Conservation (phyloP, 2,113 vertebrate genomes). For the Budorcas taxicolor region DNA sequence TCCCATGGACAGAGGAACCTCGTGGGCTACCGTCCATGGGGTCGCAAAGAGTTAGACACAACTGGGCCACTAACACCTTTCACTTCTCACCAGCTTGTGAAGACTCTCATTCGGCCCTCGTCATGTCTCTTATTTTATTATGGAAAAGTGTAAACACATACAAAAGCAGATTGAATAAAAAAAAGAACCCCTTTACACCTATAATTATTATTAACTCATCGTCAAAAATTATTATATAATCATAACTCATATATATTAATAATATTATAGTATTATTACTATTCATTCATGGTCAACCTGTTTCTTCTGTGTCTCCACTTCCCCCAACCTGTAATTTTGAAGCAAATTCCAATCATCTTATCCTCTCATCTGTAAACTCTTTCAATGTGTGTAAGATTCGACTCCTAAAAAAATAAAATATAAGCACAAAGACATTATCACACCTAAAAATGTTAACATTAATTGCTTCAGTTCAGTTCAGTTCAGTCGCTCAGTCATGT, state of each 20-base stretch:
- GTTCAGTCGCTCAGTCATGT: too few relatives aligned
- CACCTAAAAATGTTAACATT: not conserved
- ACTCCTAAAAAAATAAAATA: not conserved
- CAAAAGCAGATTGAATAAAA: not conserved
- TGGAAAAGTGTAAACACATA: not conserved
- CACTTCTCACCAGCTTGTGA: not conserved
- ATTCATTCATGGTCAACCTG: not conserved
- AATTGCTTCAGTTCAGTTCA: not conserved
- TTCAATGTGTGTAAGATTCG: not conserved
- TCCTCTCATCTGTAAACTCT: not conserved
- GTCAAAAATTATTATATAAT: not conserved
- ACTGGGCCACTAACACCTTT: not conserved
- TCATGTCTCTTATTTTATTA: not conserved
- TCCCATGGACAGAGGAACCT: not conserved
- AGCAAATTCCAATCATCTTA: not conserved
- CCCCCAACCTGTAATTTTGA: not conserved
- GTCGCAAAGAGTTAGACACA: not conserved
- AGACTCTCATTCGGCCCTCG: not conserved
- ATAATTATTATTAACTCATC: conserved; percentile 7
- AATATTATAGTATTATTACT: not conserved
- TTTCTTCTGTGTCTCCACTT: conserved; percentile 2
- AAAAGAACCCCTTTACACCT: not conserved
- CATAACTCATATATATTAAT: not conserved
- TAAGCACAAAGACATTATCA: not conserved
- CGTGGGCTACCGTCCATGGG: not conserved